phyloP scores from a whole-genome alignment of 1,140 invertebrate species.

The Dendroctonus ponderosae region DNA sequence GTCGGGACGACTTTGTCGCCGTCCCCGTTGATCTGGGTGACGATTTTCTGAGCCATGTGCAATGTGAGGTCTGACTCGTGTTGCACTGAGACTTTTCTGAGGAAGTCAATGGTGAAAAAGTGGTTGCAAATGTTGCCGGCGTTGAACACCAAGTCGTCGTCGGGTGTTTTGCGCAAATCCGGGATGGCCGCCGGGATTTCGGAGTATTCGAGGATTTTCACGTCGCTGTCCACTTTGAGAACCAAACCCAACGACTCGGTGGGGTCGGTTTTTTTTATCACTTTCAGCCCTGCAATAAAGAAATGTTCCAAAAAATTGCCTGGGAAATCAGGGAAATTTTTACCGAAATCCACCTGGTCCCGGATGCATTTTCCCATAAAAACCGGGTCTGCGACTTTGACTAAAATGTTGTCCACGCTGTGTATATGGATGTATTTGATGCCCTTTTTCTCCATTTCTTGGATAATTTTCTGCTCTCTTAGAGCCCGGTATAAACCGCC shows the following conservation, averaged over 20 bases:
- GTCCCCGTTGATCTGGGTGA: conserved; percentile 76
- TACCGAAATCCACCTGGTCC: conserved; percentile 78
- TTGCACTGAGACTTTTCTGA: conserved; percentile 55
- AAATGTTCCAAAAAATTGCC: background rate
- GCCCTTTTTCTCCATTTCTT: conserved; percentile 79
- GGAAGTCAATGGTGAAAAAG: conserved; percentile 88
- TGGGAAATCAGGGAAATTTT: background rate
- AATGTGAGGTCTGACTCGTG: conserved; percentile 75
- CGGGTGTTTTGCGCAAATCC: conserved; percentile 73
- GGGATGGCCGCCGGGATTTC: conserved; percentile 90
- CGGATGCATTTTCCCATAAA: conserved; percentile 94
- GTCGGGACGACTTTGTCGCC: conserved; percentile 73
- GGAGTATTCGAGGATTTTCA: conserved; percentile 96
- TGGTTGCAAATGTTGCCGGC: conserved; percentile 99
- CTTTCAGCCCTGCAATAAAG: conserved; percentile 74
- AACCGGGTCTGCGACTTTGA: conserved; percentile 95
- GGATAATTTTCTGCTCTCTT: conserved; percentile 70
- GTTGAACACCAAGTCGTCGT: conserved; percentile 76
- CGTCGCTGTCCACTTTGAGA: conserved; percentile 81
- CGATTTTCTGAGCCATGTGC: conserved; percentile 97
- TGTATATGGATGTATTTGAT: conserved; percentile 93
- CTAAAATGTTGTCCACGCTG: conserved; percentile 98
- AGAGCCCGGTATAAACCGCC: conserved; percentile 93
- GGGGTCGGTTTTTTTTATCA: conserved; percentile 87
- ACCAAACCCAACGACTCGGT: conserved; percentile 94